Evolutionary conservation across 2,113 vertebrate species (phyloP).

Genomic region (Glareola pratincola): DNA sequence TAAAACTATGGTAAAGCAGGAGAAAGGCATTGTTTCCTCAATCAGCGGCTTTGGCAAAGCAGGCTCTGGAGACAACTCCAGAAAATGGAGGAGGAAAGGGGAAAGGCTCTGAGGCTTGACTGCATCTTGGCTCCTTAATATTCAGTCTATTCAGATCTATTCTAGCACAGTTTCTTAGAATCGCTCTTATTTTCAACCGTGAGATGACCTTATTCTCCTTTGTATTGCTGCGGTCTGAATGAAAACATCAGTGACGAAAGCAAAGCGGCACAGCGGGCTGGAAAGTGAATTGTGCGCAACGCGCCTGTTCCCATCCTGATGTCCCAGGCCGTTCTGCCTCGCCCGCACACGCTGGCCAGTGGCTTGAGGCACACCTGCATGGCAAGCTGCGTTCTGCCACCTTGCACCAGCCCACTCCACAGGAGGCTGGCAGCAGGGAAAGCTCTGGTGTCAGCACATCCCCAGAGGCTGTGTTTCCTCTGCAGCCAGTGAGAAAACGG

Average conservation of each 20-base stretch:
- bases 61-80: background rate
- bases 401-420: background rate
- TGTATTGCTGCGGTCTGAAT: background rate
- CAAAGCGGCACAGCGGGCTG: background rate
- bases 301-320: fast-evolving
- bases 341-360: background rate
- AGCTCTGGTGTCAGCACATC: background rate
- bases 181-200: background rate
- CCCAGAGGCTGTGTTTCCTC: background rate
- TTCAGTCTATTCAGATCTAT: background rate
- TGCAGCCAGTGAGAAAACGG: background rate
- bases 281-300: background rate
- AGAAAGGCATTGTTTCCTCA: background rate
- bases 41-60: background rate
- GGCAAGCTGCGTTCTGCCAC: background rate
- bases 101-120: background rate
- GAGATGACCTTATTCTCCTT: background rate
- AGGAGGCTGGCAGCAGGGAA: background rate
- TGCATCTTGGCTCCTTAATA: background rate
- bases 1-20: background rate
- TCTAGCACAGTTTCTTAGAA: background rate
- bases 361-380: background rate
- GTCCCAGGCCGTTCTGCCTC: background rate
- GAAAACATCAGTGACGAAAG: background rate
- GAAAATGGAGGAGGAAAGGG: background rate